Evolutionary conservation across 1,140 invertebrate genomes (phyloP).

Genomic region (Glomeris maerens): DNA sequence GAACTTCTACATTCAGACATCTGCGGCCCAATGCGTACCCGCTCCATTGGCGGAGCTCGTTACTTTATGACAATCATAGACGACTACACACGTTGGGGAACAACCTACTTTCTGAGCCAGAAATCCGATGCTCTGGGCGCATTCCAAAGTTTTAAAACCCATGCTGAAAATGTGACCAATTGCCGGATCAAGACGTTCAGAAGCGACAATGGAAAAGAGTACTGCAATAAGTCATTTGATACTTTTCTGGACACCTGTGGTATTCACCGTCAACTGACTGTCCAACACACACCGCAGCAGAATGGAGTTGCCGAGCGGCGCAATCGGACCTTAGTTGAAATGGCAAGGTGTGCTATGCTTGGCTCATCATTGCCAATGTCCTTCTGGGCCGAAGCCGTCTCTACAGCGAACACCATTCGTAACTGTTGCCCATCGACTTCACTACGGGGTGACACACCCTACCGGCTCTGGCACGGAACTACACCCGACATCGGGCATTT

Average conservation of each 20-base stretch:
- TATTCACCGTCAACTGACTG: background rate
- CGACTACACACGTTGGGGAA: constrained; percentile 26
- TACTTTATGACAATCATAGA: constrained; percentile 30
- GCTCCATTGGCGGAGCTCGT: constrained; percentile 22
- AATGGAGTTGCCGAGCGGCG: constrained; percentile 12
- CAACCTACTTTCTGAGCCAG: constrained; percentile 29
- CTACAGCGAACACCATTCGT: background rate
- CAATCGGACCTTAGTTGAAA: constrained; percentile 10
- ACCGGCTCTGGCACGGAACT: background rate
- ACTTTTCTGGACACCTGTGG: background rate
- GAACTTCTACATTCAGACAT: constrained; percentile 26
- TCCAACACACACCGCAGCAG: constrained; percentile 6
- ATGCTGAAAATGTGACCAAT: constrained; percentile 16
- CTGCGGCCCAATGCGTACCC: constrained; percentile 24
- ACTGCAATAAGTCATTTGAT: background rate
- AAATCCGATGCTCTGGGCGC: constrained; percentile 27
- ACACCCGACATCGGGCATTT: background rate
- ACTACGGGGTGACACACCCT: background rate
- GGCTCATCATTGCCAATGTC: background rate
- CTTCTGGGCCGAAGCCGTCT: constrained; percentile 6
- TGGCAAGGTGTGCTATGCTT: constrained; percentile 2
- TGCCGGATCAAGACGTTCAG: constrained; percentile 2
- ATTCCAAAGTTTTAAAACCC: constrained; percentile 27
- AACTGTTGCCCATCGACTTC: constrained; percentile 1
- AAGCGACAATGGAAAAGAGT: constrained; percentile 8